These are phyloP conservation scores for Operophtera brumata DNA, from an alignment of 2,888 invertebrate genomes.

Conservation along the genomic window DNA sequence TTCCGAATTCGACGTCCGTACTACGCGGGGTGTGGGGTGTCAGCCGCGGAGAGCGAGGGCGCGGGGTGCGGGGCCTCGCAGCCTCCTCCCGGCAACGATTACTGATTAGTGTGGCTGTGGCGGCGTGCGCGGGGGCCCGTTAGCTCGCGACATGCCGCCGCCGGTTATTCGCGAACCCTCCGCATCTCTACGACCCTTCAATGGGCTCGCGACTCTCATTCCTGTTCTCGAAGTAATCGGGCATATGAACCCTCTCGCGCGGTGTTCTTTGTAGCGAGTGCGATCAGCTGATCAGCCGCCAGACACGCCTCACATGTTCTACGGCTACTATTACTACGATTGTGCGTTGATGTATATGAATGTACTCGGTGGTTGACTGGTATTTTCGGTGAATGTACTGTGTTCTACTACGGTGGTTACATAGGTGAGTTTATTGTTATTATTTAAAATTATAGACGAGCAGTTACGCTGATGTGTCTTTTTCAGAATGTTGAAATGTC, in stretches of 20 bases:
- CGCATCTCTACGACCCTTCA: constrained; percentile 8
- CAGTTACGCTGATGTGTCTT: too few relatives aligned
- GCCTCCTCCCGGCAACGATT: constrained; percentile 81
- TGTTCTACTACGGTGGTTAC: constrained; percentile 42
- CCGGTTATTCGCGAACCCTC: constrained; percentile 40
- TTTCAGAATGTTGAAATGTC: too few relatives aligned
- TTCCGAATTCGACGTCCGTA: constrained; percentile 53
- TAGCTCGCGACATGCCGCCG: constrained; percentile 61
- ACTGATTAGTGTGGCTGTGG: constrained; percentile 81
- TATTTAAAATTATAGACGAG: too few relatives aligned
- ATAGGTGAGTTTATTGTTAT: constrained; percentile 59
- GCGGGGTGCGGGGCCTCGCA: constrained; percentile 62
- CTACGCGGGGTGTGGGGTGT: constrained; percentile 46
- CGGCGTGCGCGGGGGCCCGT: constrained; percentile 73
- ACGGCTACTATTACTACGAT: constrained; percentile 62
- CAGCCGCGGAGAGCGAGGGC: constrained; percentile 40
- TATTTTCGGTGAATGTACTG: constrained; percentile 49
- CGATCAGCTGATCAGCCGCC: constrained; percentile 66
- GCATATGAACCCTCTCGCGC: background rate
- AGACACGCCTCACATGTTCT: constrained; percentile 67
- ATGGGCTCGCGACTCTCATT: constrained; percentile 6
- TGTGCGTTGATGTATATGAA: constrained; percentile 63
- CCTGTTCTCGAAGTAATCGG: background rate
- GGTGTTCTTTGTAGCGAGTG: background rate
- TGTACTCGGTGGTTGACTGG: constrained; percentile 64